A percentile compares a stretch with the other conserved stretches of the same genome.
Conservation (phyloP, 2,888 invertebrate species). For the Acanthacorydalis orientalis region DNA sequence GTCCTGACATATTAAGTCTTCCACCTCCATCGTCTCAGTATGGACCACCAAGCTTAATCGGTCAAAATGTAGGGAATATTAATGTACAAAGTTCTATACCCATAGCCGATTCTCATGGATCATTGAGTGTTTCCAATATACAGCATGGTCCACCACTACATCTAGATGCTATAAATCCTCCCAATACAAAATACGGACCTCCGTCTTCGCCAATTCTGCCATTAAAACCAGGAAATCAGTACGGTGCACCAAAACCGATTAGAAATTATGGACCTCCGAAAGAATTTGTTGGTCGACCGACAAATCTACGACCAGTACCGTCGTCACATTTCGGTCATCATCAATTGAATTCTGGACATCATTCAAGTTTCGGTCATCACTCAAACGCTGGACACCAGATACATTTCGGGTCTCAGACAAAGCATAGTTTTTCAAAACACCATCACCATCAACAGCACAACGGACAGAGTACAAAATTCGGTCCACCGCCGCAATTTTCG, state of each 20-base stretch:
- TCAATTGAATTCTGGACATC: too few species aligned
- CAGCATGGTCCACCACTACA: conserved; percentile 9
- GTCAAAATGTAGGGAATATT: not conserved
- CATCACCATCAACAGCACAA: conserved; percentile 8
- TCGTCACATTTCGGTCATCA: conserved; percentile 15
- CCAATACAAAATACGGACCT: conserved; percentile 1
- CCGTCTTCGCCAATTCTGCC: conserved; percentile 1
- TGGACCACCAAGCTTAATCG: not conserved
- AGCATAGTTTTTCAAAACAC: not conserved
- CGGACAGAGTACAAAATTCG: conserved; percentile 12
- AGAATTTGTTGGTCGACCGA: conserved; percentile 1
- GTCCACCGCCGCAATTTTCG: not conserved
- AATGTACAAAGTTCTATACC: conserved; percentile 9
- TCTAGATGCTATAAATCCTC: conserved; percentile 3
- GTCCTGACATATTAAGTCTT: too few species aligned
- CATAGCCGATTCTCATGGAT: conserved; percentile 11
- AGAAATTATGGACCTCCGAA: conserved; percentile 3
- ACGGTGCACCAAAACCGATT: conserved; percentile 8
- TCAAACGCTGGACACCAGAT: conserved; percentile 16
- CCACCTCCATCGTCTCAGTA: not conserved
- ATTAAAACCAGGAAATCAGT: conserved; percentile 6
- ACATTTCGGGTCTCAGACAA: conserved; percentile 12
- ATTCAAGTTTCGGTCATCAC: conserved; percentile 4
- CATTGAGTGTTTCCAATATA: conserved; percentile 9
- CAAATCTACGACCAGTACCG: conserved; percentile 28